phyloP scores from a whole-genome alignment of 2,113 vertebrate species.

The Dicentrarchus labrax region DNA sequence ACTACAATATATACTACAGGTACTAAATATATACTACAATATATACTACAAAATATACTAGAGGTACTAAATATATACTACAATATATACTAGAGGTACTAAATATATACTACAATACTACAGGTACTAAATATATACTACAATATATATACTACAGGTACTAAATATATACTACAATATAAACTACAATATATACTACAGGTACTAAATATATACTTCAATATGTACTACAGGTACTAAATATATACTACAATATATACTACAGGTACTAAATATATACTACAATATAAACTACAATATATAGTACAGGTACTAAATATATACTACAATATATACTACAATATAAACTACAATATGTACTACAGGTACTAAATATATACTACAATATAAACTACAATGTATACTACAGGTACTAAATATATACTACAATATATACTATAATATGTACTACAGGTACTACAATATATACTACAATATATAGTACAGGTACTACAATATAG shows the following conservation, averaged over 20 bases:
- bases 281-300: not conserved
- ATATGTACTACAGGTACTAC: constrained; percentile 59
- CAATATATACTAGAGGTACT: not conserved
- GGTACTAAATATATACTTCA: not conserved
- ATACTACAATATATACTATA: too few species aligned
- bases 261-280: not conserved
- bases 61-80: too few species aligned
- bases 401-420: not conserved
- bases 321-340: not conserved
- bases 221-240: too few species aligned
- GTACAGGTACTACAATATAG: not conserved
- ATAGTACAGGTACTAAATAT: not conserved
- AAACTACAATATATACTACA: not conserved
- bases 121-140: too few species aligned
- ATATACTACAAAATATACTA: too few species aligned
- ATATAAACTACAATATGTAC: too few species aligned
- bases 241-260: not conserved
- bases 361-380: not conserved
- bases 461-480: rapidly evolving
- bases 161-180: not conserved
- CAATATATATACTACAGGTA: not conserved
- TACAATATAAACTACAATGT: not conserved
- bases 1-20: not conserved
- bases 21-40: not conserved
- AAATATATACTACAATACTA: constrained; percentile 2